phyloP scores from a whole-genome alignment of 2,797 vertebrate genomes.

The Limosa lapponica region DNA sequence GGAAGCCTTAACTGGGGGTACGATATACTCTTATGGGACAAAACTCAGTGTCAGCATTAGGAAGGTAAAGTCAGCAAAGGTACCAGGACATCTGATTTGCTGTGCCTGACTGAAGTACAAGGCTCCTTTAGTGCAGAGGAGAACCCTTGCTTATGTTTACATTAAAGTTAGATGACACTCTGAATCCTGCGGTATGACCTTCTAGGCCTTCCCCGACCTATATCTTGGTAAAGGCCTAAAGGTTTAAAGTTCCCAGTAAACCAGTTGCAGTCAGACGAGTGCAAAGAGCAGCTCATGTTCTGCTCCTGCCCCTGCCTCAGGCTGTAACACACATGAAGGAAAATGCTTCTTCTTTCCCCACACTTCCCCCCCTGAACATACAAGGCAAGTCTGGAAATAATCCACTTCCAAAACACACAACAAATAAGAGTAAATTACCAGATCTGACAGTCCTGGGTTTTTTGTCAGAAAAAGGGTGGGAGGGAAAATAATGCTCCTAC shows the following conservation, averaged over 20 bases:
- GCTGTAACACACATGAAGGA: not conserved
- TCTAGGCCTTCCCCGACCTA: not conserved
- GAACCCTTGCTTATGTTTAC: not conserved
- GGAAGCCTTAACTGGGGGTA: not conserved
- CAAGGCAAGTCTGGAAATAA: not conserved
- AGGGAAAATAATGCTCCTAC: not conserved
- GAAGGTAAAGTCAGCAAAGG: not conserved
- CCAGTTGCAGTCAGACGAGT: accelerated
- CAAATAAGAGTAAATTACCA: not conserved
- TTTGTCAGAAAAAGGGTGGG: not conserved
- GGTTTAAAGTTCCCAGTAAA: not conserved
- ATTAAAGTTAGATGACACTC: not conserved
- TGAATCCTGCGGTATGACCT: not conserved
- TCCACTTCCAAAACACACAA: not conserved
- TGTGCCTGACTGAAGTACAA: not conserved
- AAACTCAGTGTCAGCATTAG: not conserved
- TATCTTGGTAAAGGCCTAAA: not conserved
- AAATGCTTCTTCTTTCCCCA: not conserved
- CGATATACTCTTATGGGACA: not conserved
- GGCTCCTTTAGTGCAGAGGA: not conserved
- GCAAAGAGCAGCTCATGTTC: not conserved
- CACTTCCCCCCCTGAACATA: accelerated
- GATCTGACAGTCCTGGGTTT: not conserved
- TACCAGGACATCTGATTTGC: not conserved
- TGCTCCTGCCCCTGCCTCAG: not conserved